phyloP scores from a whole-genome alignment of 1,140 invertebrate genomes.

The Thrips palmi region DNA sequence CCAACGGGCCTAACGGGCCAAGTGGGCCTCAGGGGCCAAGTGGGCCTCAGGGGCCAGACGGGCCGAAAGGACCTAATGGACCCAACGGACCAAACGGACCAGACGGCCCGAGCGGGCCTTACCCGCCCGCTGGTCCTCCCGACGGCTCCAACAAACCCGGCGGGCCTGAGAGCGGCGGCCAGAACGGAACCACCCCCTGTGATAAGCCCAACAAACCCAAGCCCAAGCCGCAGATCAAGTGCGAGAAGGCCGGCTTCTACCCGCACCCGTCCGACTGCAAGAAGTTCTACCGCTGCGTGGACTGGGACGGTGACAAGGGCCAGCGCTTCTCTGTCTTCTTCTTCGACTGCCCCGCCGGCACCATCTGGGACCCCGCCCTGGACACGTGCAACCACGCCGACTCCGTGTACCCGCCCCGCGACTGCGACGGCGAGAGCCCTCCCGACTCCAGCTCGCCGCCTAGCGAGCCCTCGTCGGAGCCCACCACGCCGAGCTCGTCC shows the following conservation, averaged over 20 bases:
- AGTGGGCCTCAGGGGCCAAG: too few species aligned
- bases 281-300: slow-evolving; percentile 56
- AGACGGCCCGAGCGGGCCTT: too few species aligned
- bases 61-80: too few species aligned
- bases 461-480: slow-evolving; percentile 5
- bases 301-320: slow-evolving; percentile 30
- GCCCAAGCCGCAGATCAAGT: slow-evolving; percentile 14
- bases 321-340: slow-evolving; percentile 35
- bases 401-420: slow-evolving; percentile 28
- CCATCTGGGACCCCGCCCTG: slow-evolving; percentile 32
- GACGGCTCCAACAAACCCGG: too few species aligned
- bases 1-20: too few species aligned
- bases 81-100: too few species aligned
- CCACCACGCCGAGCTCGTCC: slow-evolving; percentile 5
- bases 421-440: slow-evolving; percentile 19
- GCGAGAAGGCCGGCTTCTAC: slow-evolving; percentile 34
- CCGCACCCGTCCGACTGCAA: slow-evolving; percentile 41
- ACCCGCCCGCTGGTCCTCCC: too few species aligned
- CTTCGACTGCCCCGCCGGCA: slow-evolving; percentile 31
- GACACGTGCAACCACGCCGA: slow-evolving; percentile 31
- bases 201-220: slow-evolving; percentile 4
- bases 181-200: slow-evolving; percentile 6
- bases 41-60: too few species aligned
- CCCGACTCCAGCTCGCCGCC: slow-evolving; percentile 6
- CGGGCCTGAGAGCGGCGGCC: not conserved